These are phyloP conservation scores for Diadophis punctatus DNA, from an alignment of 2,113 vertebrate species.

Conservation along the genomic window DNA sequence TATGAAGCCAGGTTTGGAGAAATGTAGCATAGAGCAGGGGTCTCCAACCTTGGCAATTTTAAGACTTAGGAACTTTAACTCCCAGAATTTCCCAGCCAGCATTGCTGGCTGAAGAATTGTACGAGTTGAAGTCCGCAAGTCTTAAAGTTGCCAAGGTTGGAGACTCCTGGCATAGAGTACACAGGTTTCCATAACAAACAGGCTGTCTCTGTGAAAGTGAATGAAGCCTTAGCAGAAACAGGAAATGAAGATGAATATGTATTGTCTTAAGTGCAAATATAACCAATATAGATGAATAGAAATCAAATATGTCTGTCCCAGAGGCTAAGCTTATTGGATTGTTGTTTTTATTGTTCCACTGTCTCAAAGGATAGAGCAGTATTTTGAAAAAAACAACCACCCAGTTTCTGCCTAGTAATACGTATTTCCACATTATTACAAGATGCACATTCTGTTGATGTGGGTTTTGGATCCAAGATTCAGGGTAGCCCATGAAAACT, in stretches of 20 bases:
- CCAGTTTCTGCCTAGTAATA: background rate
- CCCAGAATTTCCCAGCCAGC: background rate
- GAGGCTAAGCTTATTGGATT: background rate
- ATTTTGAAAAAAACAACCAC: background rate
- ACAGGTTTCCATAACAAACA: background rate
- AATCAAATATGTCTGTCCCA: background rate
- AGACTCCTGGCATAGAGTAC: background rate
- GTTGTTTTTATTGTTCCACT: background rate
- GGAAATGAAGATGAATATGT: constrained; percentile 5
- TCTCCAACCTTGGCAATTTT: background rate
- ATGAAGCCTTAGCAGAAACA: background rate
- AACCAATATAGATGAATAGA: background rate
- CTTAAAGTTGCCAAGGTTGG: background rate
- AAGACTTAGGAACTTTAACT: background rate
- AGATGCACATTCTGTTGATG: background rate
- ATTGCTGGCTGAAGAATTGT: background rate
- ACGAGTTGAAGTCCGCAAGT: background rate
- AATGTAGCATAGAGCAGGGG: background rate
- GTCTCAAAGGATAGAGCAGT: background rate
- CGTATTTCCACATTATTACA: background rate
- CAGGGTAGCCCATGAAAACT: background rate
- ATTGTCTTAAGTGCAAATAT: background rate
- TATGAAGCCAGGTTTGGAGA: background rate
- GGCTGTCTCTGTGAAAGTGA: background rate
- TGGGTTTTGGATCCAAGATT: background rate